These are phyloP conservation scores for Armadillidium nasatum DNA, from an alignment of 1,140 invertebrate species.

Conservation along the genomic window DNA sequence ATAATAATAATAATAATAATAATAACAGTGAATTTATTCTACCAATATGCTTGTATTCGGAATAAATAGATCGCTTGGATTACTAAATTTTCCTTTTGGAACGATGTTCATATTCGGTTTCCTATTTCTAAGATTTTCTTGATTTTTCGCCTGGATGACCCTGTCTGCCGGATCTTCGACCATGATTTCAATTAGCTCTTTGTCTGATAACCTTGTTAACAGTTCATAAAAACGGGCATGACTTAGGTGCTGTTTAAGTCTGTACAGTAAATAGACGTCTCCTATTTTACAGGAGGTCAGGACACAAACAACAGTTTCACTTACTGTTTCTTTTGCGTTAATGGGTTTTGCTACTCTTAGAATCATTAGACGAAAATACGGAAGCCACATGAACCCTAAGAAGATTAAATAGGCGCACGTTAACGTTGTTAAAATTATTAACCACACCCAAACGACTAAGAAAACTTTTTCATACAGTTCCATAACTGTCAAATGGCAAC, in stretches of 20 bases:
- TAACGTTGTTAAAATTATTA: conserved; percentile 24
- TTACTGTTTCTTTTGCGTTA: conserved; percentile 25
- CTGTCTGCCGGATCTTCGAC: conserved; percentile 24
- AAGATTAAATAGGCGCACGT: conserved; percentile 29
- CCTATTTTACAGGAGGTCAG: conserved; percentile 26
- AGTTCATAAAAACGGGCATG: conserved; percentile 28
- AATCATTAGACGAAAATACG: conserved; percentile 25
- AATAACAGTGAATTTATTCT: background rate
- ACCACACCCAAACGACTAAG: conserved; percentile 25
- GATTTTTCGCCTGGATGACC: conserved; percentile 23
- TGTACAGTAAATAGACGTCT: conserved; percentile 25
- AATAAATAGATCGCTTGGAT: conserved; percentile 23
- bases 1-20: too few species aligned
- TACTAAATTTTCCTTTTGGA: conserved; percentile 19
- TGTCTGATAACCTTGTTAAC: conserved; percentile 12
- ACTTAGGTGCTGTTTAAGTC: conserved; percentile 26
- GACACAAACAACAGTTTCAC: conserved; percentile 18
- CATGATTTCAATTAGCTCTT: conserved; percentile 16
- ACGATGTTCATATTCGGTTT: conserved; percentile 20
- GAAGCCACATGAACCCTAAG: conserved; percentile 30
- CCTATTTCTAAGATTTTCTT: background rate
- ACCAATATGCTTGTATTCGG: conserved; percentile 8
- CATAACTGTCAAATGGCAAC: conserved; percentile 31
- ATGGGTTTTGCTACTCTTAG: conserved; percentile 24
- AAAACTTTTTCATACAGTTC: conserved; percentile 30